Conservation (phyloP, 2,888 invertebrate species). For the Capitulum mitella region DNA sequence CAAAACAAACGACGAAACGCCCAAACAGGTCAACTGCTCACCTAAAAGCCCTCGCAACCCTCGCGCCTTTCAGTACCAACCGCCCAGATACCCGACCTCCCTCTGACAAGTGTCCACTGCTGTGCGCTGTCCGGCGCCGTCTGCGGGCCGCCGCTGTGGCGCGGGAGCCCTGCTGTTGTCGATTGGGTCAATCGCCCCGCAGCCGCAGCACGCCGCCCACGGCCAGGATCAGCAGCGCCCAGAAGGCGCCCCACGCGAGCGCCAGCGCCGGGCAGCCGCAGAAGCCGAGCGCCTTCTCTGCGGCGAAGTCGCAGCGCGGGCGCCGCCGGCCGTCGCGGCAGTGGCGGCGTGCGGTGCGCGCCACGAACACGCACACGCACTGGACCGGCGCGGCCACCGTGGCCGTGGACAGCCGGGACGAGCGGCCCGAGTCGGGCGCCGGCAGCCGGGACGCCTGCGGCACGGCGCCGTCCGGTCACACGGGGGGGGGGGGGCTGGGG, state of each 20-base stretch:
- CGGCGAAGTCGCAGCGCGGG: constrained; percentile 3
- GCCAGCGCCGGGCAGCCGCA: not conserved
- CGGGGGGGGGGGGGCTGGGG: too few relatives aligned
- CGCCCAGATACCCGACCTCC: too few relatives aligned
- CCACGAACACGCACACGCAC: constrained; percentile 12
- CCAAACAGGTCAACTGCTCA: too few relatives aligned
- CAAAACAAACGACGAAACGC: too few relatives aligned
- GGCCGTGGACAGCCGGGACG: not conserved
- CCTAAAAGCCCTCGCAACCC: too few relatives aligned
- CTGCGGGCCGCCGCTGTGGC: not conserved
- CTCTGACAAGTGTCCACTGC: too few relatives aligned
- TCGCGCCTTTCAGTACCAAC: too few relatives aligned
- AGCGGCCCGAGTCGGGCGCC: not conserved
- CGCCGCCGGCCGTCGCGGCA: not conserved
- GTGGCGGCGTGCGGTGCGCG: not conserved
- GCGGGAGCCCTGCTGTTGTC: too few relatives aligned
- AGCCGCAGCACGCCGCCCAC: not conserved
- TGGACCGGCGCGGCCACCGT: not conserved
- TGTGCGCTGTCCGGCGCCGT: not conserved
- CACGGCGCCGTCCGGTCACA: not conserved
- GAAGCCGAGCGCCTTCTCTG: not conserved
- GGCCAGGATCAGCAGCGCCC: not conserved
- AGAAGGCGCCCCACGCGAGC: constrained; percentile 2
- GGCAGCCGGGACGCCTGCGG: not conserved
- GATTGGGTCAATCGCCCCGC: too few relatives aligned